Conservation (phyloP, 35 echinoderm and acorn worm species). For the Ophiothrix spiculata region DNA sequence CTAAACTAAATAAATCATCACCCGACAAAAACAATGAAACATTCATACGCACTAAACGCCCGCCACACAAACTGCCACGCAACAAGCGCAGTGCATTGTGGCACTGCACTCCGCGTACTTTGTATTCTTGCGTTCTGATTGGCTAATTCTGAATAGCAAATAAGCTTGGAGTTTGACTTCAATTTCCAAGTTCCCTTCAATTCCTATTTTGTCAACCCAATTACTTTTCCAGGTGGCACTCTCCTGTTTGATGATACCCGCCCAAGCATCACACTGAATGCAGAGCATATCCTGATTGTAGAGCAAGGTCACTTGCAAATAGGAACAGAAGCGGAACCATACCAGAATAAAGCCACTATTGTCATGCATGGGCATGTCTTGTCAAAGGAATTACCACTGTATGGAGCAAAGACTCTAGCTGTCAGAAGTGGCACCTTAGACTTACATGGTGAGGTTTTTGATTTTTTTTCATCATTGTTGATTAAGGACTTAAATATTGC, state of each 20-base stretch:
- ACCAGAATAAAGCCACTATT: slow-evolving; percentile 85
- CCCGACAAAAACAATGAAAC: too few relatives aligned
- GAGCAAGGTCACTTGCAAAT: slow-evolving; percentile 81
- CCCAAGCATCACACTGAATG: slow-evolving; percentile 72
- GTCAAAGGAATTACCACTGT: slow-evolving; percentile 77
- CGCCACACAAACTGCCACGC: neutral
- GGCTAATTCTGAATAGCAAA: neutral
- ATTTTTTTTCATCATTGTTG: neutral
- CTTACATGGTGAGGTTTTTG: slow-evolving; percentile 57
- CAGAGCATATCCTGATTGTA: slow-evolving; percentile 87
- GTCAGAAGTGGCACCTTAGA: slow-evolving; percentile 95
- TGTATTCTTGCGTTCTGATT: neutral
- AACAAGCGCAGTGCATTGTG: neutral
- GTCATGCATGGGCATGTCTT: slow-evolving; percentile 80
- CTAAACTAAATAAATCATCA: too few relatives aligned
- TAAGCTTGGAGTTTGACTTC: neutral
- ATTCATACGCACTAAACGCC: neutral
- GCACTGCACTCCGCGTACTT: neutral
- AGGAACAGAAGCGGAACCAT: slow-evolving; percentile 83
- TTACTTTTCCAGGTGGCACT: slow-evolving; percentile 44
- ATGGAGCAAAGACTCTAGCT: slow-evolving; percentile 90
- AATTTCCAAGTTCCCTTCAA: neutral
- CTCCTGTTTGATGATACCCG: slow-evolving; percentile 79
- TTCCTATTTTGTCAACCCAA: neutral
- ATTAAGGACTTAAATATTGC: too few relatives aligned